Base-by-base conservation (phyloP, 2,113 vertebrate species). In the Phylloscopus trochiloides region DNA sequence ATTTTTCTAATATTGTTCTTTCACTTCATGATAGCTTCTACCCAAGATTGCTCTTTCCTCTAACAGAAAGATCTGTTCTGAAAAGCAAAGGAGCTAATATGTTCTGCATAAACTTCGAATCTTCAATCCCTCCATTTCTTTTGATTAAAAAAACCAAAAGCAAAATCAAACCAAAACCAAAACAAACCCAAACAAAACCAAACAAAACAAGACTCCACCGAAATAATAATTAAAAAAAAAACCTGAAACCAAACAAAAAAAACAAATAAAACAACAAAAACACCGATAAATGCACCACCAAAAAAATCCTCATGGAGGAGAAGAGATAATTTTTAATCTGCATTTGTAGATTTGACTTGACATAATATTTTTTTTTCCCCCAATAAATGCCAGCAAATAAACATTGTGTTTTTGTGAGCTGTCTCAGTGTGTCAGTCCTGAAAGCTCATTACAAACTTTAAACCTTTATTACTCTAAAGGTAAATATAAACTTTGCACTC, bases 401-500 rank as follows among this genome's bases (percentile, higher is more conserved):
- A 63, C 17, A 54, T 17, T 22, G 16, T 34, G 24, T 1, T 54
- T 81, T 34, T 40, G 34, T 51, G n/a, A 82, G 25, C 29, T 59
- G 31, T 12, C 40, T 72, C 15, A 50, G 14, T 24, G 14, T 38
- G 4, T 48, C 42, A 62, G 8, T 66, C 54, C 45, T 83, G 17
- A 7, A 45, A 61, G 22, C 36, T 91, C 66, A 42, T 36, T 42
- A 25, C 9, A 70, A 82, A 57, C 25, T 38, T 52, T 50, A 58
- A 17, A 19, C 10, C 14, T 92, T 82, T 93, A 83, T 32, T 86
- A 36, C 59, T 66, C 12, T 50, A 42, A 10, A 88, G 57, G 63
- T 58, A 90, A 94, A 94, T 17, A 83, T 9, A 73, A 83, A 86
- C 83, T 92, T 90, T 93, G 79, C 16, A 80, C 63, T 76, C 38